A percentile compares a stretch with the other conserved stretches of the same genome.
phyloP scores from a whole-genome alignment of 2,113 vertebrate species.

The Onychostruthus taczanowskii region DNA sequence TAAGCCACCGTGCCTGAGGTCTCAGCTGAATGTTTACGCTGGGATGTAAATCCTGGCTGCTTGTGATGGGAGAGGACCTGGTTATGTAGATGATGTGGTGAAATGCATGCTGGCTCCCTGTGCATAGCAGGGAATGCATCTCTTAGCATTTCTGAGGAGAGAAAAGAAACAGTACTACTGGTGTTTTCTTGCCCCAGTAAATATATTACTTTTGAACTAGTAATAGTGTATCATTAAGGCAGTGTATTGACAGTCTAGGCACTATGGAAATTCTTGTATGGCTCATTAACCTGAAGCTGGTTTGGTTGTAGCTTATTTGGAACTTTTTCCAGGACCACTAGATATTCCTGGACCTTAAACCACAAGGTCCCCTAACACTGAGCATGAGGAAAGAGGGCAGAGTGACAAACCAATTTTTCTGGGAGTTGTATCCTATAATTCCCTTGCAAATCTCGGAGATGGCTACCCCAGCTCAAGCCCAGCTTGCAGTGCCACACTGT shows the following conservation, averaged over 20 bases:
- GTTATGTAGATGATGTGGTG: neutral
- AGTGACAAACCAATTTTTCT: neutral
- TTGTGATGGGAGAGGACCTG: neutral
- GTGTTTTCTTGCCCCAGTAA: neutral
- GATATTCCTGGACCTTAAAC: neutral
- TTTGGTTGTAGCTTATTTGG: constrained; percentile 15
- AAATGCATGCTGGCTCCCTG: neutral
- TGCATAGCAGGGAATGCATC: neutral
- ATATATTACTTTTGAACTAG: neutral
- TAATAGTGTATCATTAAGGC: neutral
- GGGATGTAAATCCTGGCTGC: neutral
- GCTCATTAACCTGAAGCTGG: neutral
- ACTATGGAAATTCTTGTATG: neutral
- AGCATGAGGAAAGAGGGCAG: neutral
- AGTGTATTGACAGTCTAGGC: neutral
- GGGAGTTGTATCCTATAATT: neutral
- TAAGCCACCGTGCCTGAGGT: accelerated
- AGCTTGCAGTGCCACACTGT: accelerated
- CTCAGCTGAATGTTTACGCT: neutral
- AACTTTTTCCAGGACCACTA: neutral
- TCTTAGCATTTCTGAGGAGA: neutral
- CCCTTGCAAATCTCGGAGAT: accelerated
- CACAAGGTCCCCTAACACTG: neutral
- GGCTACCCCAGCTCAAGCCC: neutral
- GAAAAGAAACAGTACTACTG: neutral